Percentiles rank a stretch among this genome's conserved stretches.
These are phyloP conservation scores for Metalampra italica DNA, from an alignment of 2,888 invertebrate genomes.

Conservation along the genomic window DNA sequence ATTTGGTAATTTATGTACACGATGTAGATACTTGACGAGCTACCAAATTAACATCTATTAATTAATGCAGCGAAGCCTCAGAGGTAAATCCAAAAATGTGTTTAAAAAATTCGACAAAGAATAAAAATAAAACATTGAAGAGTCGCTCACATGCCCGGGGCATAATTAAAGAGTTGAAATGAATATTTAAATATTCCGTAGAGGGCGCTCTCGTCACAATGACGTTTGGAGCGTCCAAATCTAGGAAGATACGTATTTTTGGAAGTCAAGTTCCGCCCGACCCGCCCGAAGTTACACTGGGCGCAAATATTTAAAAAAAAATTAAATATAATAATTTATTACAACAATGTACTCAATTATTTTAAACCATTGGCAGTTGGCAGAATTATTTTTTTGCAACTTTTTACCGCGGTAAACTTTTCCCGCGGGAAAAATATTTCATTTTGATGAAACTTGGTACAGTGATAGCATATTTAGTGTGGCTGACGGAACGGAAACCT, in stretches of 20 bases:
- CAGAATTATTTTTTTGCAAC: too few species aligned
- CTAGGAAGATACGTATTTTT: slow-evolving; percentile 71
- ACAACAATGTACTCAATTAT: too few species aligned
- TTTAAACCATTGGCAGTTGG: too few species aligned
- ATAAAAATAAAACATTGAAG: slow-evolving; percentile 42
- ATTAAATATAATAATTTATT: too few species aligned
- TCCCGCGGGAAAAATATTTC: too few species aligned
- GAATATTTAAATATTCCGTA: slow-evolving; percentile 72
- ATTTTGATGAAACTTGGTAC: too few species aligned
- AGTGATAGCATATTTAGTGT: too few species aligned
- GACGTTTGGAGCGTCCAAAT: slow-evolving; percentile 66
- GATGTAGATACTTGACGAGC: neutral
- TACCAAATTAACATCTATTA: slow-evolving; percentile 12
- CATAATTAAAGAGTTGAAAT: slow-evolving; percentile 75
- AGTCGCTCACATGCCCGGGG: slow-evolving; percentile 65
- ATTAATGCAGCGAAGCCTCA: slow-evolving; percentile 8
- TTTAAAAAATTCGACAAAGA: slow-evolving; percentile 41
- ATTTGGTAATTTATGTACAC: neutral
- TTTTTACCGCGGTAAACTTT: too few species aligned
- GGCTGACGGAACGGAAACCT: too few species aligned
- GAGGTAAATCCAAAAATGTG: slow-evolving; percentile 8
- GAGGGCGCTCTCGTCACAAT: slow-evolving; percentile 64
- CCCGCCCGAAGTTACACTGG: slow-evolving; percentile 39
- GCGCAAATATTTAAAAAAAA: slow-evolving; percentile 11
- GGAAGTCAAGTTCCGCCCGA: slow-evolving; percentile 47